Conservation (phyloP, 2,797 vertebrate species). For the Falco novaeseelandiae region DNA sequence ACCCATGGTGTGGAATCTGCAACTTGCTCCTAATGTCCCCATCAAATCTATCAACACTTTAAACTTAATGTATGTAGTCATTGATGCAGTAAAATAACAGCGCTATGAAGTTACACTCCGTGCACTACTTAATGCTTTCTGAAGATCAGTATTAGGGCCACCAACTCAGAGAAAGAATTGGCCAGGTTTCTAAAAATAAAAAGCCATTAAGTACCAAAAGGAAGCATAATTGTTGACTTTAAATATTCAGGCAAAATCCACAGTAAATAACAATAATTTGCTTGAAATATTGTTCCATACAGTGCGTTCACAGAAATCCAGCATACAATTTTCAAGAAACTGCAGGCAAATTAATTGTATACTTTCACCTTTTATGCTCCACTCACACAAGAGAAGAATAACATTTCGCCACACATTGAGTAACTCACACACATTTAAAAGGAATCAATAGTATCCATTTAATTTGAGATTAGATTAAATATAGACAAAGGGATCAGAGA, state of each 20-base stretch:
- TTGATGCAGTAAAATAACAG: neutral
- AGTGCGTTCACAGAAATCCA: constrained; percentile 75
- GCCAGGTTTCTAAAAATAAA: constrained; percentile 76
- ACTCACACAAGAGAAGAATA: constrained; percentile 69
- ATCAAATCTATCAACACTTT: neutral
- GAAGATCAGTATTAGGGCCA: constrained; percentile 9
- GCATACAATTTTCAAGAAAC: constrained; percentile 77
- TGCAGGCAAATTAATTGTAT: constrained; percentile 80
- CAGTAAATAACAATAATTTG: constrained; percentile 82
- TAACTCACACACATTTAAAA: constrained; percentile 63
- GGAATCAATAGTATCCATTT: constrained; percentile 76
- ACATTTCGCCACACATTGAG: constrained; percentile 61
- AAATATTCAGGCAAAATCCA: constrained; percentile 76
- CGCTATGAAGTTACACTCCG: neutral
- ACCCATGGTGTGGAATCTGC: fast-evolving
- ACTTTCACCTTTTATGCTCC: constrained; percentile 75
- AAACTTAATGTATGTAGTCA: neutral
- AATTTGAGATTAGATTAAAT: constrained; percentile 76
- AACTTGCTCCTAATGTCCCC: neutral
- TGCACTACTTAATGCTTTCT: constrained; percentile 1
- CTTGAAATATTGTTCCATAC: constrained; percentile 72
- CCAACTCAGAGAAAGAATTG: constrained; percentile 55
- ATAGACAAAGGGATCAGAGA: constrained; percentile 59
- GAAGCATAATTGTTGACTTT: constrained; percentile 78
- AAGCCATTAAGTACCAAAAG: constrained; percentile 71